Evolutionary conservation across 1,140 invertebrate genomes (phyloP), one percentile per base, ranked within the genome.

Genomic region (Pseudomyrmex pallidus): DNA sequence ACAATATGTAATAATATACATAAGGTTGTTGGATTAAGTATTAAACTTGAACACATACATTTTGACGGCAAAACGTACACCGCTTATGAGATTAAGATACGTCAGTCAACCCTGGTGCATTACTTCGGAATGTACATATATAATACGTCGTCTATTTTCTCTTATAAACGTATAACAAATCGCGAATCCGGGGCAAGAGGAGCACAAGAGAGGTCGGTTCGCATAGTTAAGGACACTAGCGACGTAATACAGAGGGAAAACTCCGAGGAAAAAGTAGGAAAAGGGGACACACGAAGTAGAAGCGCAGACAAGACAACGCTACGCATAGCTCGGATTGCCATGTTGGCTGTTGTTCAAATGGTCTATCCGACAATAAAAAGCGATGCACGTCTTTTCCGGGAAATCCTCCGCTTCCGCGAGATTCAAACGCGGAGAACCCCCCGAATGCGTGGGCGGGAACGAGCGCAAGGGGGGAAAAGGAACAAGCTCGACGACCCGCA

Each of bases 291-390:
- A 48, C 48, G 66, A 48, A 63, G 46, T 63, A 74, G 66, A n/a
- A 48, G 70, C 63, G 62, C n/a, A 67, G 67, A 63, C 35, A 64
- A 20, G 20, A 77, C 54, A 70, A 52, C 17, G 48, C n/a, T 74
- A 88, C 59, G 88, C 80, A 62, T 80, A 68, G 73, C 87, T 91
- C 87, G 76, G 84, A 85, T 89, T 90, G 89, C 85, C 87, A 90
- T 91, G 91, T 92, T 93, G 92, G 92, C 92, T 90, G 88, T 92
- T 93, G 92, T 93, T 93, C 92, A 93, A 93, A 92, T 91, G 88
- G 87, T 92, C 90, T 90, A 91, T 90, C 84, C 87, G 87, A 92
- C 90, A 90, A 93, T 93, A 92, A 93, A 93, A 92, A 92, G 87
- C 89, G 82, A 92, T 90, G 91, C 91, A 91, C 89, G 89, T 92